A percentile compares a stretch with the other conserved stretches of the same genome.
Conservation (phyloP, 2,113 vertebrate species). For the Brienomyrus brachyistius region DNA sequence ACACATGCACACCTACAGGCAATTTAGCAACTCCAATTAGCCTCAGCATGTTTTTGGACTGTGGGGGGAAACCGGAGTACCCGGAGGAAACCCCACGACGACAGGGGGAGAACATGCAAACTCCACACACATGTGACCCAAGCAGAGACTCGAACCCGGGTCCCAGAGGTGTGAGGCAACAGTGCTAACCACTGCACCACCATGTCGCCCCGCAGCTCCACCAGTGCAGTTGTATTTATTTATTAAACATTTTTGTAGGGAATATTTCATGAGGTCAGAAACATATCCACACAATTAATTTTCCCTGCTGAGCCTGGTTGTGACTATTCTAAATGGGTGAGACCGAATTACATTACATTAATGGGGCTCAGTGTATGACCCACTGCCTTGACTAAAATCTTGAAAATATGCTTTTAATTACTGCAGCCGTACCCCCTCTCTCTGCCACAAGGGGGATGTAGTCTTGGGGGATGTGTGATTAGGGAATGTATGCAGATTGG, state of each 20-base stretch:
- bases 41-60: no score
- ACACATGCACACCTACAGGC: no score
- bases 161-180: no score
- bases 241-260: neutral
- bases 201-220: no score
- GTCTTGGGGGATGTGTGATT: neutral
- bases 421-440: neutral
- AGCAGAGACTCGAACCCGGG: no score
- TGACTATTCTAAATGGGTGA: neutral
- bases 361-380: neutral
- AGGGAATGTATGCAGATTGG: neutral
- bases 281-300: neutral
- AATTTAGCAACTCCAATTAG: no score
- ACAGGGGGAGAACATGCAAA: no score
- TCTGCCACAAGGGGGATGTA: neutral
- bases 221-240: neutral
- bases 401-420: neutral
- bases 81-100: no score
- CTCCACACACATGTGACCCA: no score
- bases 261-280: neutral
- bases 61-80: no score
- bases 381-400: neutral
- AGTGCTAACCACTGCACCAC: no score
- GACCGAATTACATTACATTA: neutral
- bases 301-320: neutral